Conservation (phyloP, 2,888 invertebrate genomes). For the Unio pictorum region DNA sequence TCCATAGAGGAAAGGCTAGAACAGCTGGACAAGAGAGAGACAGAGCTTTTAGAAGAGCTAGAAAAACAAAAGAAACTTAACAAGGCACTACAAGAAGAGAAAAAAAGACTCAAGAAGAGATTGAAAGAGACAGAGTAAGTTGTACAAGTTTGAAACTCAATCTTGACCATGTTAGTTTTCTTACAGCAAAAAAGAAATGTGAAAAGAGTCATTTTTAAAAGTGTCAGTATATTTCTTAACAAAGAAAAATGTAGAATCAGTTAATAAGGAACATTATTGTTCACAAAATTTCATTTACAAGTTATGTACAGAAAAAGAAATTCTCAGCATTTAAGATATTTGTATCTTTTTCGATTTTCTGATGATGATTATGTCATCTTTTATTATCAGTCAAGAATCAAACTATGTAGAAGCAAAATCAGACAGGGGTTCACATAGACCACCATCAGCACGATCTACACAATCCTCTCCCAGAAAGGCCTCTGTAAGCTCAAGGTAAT, state of each 20-base stretch:
- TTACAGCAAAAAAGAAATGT: no score
- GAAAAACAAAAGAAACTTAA: conserved; percentile 53
- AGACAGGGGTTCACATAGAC: conserved; percentile 4
- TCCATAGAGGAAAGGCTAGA: conserved; percentile 62
- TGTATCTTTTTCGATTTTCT: no score
- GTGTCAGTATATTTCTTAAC: not conserved
- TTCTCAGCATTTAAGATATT: not conserved
- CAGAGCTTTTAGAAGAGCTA: conserved; percentile 65
- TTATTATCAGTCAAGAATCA: no score
- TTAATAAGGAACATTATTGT: not conserved
- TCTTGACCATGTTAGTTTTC: not conserved
- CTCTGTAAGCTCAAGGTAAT: no score
- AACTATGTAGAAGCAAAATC: not conserved
- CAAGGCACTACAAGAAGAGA: conserved; percentile 61
- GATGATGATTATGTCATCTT: no score
- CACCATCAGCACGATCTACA: not conserved
- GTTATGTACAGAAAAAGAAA: not conserved
- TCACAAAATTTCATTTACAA: no score
- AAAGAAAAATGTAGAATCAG: not conserved
- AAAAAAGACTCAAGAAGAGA: conserved; percentile 52
- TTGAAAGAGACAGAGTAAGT: conserved; percentile 60
- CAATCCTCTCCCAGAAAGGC: no score
- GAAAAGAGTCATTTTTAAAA: not conserved
- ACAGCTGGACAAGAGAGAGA: conserved; percentile 67
- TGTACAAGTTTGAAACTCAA: not conserved